A percentile compares a stretch with the other conserved stretches of the same genome.
Evolutionary conservation across 2,888 invertebrate genomes (phyloP).

Genomic region (Protophormia terraenovae): DNA sequence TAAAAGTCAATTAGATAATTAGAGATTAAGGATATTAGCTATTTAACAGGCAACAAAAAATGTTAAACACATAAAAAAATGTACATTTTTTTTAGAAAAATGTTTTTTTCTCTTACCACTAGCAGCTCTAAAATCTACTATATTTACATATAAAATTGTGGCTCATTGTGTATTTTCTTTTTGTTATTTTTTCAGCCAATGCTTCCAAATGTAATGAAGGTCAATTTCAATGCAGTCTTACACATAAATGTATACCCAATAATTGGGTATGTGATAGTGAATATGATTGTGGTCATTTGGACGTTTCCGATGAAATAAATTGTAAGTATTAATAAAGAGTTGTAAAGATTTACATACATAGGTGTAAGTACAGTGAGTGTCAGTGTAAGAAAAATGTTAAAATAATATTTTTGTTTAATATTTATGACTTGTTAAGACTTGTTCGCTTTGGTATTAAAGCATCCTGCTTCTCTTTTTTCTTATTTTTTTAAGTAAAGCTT

Average conservation of each 20-base stretch:
- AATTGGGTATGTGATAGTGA: constrained; percentile 91
- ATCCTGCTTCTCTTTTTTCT: too few species aligned
- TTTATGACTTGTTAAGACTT: not conserved
- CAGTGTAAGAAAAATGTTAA: not conserved
- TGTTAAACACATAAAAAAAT: not conserved
- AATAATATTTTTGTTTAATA: too few species aligned
- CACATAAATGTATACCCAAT: constrained; percentile 88
- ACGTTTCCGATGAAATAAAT: constrained; percentile 88
- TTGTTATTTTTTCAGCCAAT: constrained; percentile 80
- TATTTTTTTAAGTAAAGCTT: too few species aligned
- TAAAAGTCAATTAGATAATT: constrained; percentile 66
- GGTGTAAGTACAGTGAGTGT: not conserved
- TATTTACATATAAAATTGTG: constrained; percentile 14
- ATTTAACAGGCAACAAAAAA: constrained; percentile 31
- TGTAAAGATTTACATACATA: not conserved
- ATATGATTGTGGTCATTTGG: constrained; percentile 90
- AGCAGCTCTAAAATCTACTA: not conserved
- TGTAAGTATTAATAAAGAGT: constrained; percentile 83
- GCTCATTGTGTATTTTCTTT: not conserved
- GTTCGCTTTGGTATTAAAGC: not conserved
- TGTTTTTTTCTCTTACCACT: not conserved
- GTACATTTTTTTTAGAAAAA: not conserved
- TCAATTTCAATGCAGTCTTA: constrained; percentile 88
- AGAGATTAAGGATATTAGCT: constrained; percentile 65
- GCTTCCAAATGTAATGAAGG: constrained; percentile 84